These are phyloP conservation scores for Hirtodrosophila trivittata DNA, from an alignment of 2,888 invertebrate species.

Conservation along the genomic window DNA sequence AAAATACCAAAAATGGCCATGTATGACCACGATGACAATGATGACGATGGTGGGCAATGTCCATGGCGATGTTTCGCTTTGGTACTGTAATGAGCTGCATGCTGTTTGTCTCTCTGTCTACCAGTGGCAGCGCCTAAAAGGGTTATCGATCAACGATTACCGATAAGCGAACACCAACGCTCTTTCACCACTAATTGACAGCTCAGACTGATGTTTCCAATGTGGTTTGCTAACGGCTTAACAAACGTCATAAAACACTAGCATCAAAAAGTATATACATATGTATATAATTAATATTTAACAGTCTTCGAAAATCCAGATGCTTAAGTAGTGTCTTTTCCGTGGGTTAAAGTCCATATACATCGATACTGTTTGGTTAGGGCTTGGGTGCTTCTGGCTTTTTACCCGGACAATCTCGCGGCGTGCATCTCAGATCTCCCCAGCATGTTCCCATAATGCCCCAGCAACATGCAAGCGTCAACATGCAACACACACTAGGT, in stretches of 20 bases:
- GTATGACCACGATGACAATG: slow-evolving; percentile 56
- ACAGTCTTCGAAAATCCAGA: too few species aligned
- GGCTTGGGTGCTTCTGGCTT: slow-evolving; percentile 6
- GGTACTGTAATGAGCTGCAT: slow-evolving; percentile 57
- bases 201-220: slow-evolving; percentile 20
- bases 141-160: slow-evolving; percentile 48
- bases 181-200: slow-evolving; percentile 22
- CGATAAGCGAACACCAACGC: slow-evolving; percentile 3
- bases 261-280: slow-evolving; percentile 41
- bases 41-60: slow-evolving; percentile 25
- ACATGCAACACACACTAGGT: slow-evolving; percentile 31
- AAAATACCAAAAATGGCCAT: slow-evolving; percentile 82
- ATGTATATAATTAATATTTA: too few species aligned
- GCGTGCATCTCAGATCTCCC: slow-evolving; percentile 67
- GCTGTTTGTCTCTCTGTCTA: slow-evolving; percentile 33
- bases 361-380: not conserved
- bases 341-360: slow-evolving; percentile 1
- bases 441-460: slow-evolving; percentile 66
- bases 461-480: slow-evolving; percentile 48
- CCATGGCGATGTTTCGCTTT: slow-evolving; percentile 37
- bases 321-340: too few species aligned
- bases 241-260: slow-evolving; percentile 30
- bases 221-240: slow-evolving; percentile 16
- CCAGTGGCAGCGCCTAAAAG: slow-evolving; percentile 42
- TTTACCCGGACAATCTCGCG: slow-evolving; percentile 52